phyloP scores from a whole-genome alignment of 2,113 vertebrate species.

The Taxidea taxus region DNA sequence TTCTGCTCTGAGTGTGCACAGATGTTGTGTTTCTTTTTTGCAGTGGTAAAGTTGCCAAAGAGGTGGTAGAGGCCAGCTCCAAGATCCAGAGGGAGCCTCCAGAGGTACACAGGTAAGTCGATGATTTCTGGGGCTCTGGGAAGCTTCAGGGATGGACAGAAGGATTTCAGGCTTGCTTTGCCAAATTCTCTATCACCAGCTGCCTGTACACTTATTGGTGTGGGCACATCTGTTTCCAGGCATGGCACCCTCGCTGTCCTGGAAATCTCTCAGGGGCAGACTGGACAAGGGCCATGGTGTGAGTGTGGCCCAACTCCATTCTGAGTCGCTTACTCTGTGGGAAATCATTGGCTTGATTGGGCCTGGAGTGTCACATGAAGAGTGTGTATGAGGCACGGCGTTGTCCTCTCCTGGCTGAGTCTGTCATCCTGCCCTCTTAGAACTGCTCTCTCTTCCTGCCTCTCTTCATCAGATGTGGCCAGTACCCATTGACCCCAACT shows the following conservation, averaged over 20 bases:
- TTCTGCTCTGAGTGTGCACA: neutral
- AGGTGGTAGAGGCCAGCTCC: constrained; percentile 97
- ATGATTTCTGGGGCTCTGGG: fast-evolving
- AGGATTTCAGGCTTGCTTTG: neutral
- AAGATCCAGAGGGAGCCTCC: constrained; percentile 97
- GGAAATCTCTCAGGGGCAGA: neutral
- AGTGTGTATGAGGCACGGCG: neutral
- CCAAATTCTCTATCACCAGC: neutral
- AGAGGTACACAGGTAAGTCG: constrained; percentile 91
- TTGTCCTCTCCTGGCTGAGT: neutral
- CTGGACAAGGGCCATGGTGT: neutral
- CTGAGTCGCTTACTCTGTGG: neutral
- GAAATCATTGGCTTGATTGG: neutral
- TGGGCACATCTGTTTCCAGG: neutral
- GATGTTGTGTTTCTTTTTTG: constrained; percentile 32
- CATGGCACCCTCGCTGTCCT: neutral
- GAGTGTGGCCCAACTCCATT: neutral
- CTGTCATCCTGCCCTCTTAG: neutral
- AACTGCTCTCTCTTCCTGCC: neutral
- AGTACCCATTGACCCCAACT: neutral
- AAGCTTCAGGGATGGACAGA: neutral
- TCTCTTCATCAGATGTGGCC: neutral
- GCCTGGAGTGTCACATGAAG: neutral
- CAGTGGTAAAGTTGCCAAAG: constrained; percentile 97
- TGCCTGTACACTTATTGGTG: neutral